A percentile compares a stretch with the other conserved stretches of the same genome.
Conservation (phyloP, 2,113 vertebrate genomes). For the Sminthopsis crassicaudata region DNA sequence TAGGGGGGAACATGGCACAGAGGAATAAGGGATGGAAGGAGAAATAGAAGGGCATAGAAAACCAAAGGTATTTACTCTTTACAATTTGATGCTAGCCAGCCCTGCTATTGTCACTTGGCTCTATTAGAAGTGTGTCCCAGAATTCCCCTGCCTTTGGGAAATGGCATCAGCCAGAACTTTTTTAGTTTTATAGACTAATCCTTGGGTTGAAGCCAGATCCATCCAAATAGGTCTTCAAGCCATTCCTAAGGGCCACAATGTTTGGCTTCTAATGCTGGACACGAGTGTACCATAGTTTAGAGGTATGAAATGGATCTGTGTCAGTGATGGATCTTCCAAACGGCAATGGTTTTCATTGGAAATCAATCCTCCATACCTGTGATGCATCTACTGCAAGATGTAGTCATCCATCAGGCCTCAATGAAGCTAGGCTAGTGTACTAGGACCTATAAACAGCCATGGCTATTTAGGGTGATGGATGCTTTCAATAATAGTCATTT, state of each 20-base stretch:
- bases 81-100: accelerated
- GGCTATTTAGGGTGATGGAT: neutral
- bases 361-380: conserved; percentile 1
- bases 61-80: neutral
- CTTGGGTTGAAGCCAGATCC: neutral
- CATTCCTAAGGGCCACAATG: neutral
- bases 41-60: neutral
- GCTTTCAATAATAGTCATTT: neutral
- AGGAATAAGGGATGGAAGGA: neutral
- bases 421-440: neutral
- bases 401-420: neutral
- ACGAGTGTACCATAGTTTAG: neutral
- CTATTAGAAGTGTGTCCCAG: neutral
- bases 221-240: neutral
- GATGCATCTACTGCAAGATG: neutral
- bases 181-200: neutral
- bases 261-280: neutral
- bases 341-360: conserved; percentile 3
- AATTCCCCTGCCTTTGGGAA: neutral
- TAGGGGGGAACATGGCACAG: neutral
- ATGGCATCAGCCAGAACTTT: neutral
- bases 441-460: neutral
- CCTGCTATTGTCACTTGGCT: neutral
- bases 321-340: neutral
- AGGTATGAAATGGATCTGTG: neutral